Conservation (phyloP, 2,888 invertebrate species). For the Caenorhabditis uteleia region DNA sequence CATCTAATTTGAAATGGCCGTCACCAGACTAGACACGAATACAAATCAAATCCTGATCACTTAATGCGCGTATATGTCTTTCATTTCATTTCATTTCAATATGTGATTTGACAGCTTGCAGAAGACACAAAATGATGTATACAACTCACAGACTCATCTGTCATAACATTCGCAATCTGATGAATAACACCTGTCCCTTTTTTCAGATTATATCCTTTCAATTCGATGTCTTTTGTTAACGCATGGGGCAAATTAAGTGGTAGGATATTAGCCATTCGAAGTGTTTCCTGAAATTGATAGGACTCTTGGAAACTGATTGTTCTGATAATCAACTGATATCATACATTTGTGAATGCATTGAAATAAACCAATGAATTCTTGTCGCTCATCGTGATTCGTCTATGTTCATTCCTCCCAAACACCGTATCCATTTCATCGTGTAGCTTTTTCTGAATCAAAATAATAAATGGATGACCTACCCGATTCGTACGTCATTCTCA, state of each 20-base stretch:
- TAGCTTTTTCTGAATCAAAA: too few relatives aligned
- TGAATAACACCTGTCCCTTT: constrained; percentile 36
- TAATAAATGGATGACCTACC: too few relatives aligned
- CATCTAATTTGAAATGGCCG: too few relatives aligned
- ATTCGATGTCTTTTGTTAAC: constrained; percentile 19
- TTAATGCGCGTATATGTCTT: too few relatives aligned
- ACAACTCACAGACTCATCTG: constrained; percentile 32
- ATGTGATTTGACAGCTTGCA: too few relatives aligned
- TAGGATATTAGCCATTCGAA: constrained; percentile 40
- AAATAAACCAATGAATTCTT: constrained; percentile 23
- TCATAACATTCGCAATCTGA: constrained; percentile 43
- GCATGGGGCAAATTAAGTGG: constrained; percentile 39
- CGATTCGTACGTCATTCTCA: too few relatives aligned
- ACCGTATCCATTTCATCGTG: too few relatives aligned
- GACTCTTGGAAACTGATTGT: too few relatives aligned
- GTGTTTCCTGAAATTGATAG: constrained; percentile 37
- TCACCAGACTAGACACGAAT: too few relatives aligned
- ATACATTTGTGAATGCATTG: constrained; percentile 20
- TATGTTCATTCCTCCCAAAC: too few relatives aligned
- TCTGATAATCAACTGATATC: too few relatives aligned
- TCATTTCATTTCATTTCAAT: not conserved
- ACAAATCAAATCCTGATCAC: too few relatives aligned
- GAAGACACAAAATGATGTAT: not conserved
- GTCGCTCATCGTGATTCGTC: constrained; percentile 25
- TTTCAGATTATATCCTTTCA: constrained; percentile 28